phyloP scores from a whole-genome alignment of 2,888 invertebrate species.

The Tuberolachnus salignus region DNA sequence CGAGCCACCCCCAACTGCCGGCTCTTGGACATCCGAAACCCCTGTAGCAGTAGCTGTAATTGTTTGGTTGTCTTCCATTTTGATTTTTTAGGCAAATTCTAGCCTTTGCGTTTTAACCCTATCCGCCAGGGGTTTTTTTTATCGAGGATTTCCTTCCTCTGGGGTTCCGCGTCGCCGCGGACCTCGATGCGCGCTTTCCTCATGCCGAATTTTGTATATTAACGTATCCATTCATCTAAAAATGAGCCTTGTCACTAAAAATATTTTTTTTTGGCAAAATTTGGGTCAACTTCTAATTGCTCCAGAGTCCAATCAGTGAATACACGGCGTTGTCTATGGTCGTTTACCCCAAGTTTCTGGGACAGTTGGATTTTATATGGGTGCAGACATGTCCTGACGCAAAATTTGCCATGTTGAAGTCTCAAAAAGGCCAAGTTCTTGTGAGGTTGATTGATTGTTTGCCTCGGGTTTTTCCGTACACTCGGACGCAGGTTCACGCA shows the following conservation, averaged over 20 bases:
- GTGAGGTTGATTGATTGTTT: conserved; percentile 61
- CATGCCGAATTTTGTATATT: background rate
- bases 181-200: too few species aligned
- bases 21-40: too few species aligned
- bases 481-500: conserved; percentile 17
- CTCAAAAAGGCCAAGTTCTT: conserved; percentile 60
- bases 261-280: background rate
- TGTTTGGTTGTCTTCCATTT: too few species aligned
- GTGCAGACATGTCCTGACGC: conserved; percentile 55
- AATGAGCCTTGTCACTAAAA: background rate
- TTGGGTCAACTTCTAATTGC: conserved; percentile 11
- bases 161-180: too few species aligned
- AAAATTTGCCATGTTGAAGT: conserved; percentile 60
- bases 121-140: too few species aligned
- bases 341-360: conserved; percentile 57
- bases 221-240: background rate
- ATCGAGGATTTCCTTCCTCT: too few species aligned
- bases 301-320: background rate
- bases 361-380: conserved; percentile 58
- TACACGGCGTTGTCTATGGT: conserved; percentile 3
- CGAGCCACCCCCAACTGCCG: too few species aligned
- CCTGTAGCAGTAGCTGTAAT: too few species aligned
- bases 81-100: too few species aligned
- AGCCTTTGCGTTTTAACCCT: too few species aligned
- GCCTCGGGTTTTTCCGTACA: conserved; percentile 59